Evolutionary conservation across 2,888 invertebrate genomes (phyloP), one percentile per base, ranked within the genome.

Genomic region (Agrochola lota): DNA sequence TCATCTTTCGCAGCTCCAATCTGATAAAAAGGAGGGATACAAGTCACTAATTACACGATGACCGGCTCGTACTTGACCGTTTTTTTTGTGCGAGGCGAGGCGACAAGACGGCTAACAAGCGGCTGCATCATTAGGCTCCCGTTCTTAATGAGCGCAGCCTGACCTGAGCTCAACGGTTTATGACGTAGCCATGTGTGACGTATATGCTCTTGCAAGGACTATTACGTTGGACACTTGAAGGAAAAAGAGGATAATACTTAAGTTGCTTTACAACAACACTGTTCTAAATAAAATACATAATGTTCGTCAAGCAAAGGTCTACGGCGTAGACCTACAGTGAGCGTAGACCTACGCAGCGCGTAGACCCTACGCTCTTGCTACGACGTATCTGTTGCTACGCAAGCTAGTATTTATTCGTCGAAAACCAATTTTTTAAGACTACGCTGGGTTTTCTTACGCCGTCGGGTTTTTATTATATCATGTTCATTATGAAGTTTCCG

Each of bases 81-180:
- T 87, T 88, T 35, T 86, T 88, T 87, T 88, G 89, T 85, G 77
- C 82, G 77, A 81, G 74, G 86, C 87, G 89, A 87, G 89, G 85
- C 89, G 91, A 91, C 92, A 91, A 92, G 92, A 90, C 89, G 88
- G 88, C 92, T 94, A 94, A 93, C 94, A 94, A 94, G 94, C 93
- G 86, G 85, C 90, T 91, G 92, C 93, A 93, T 95, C 94, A 94
- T 95, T 94, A 95, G 93, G 88, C 90, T 87, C 85, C 75, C 88
- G 86, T 81, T 88, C 88, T 85, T 94, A 94, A 94, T 94, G 93
- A 94, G 94, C 85, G 88, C 78, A 80, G 87, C 74, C 83, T 87
- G 87, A 84, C 87, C 89, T 88, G 86, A 84, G 85, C 79, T 85
- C 85, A 85, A 73, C 71, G 71, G 75, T 60, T 89, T 83, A 81